Base-by-base conservation (phyloP, 37 sponge, comb jelly and placozoan species). In the Spongia lamella region DNA sequence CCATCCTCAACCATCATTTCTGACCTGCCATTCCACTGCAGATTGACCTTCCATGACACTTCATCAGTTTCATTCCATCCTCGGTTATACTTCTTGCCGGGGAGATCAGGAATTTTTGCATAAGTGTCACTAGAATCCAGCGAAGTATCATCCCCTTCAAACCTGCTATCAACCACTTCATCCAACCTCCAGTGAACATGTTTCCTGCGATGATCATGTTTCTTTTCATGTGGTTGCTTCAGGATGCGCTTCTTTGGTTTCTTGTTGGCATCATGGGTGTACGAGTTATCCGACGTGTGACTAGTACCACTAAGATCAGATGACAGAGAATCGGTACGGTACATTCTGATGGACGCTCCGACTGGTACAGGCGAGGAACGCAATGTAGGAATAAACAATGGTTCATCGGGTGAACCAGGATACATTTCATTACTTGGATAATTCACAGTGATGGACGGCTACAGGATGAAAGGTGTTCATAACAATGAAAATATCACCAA, bases 161-260 rank as follows among this genome's bases (percentile, higher is more conserved):
- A 70, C 7, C 32, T 22, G 29, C 40, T 26, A 1, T 32, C 67
- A 32, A 53, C 57, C 0, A n/a, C 33, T 9, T 34, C 31, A 30
- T 85, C 66, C 9, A 76, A 26, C 3, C 76, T 79, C 81, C 85
- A 84, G 34, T 66, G 65, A 24, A 89, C 90, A 39, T 66, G 68
- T 36, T 89, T 84, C 53, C 53, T 83, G 15, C 67, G 47, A 0
- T 55, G 47, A 9, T 5, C 17, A 17, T 43, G 49, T 0, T 47
- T 34, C 11, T 53, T 62, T 51, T 50, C 76, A 62, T 80, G 56
- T 1, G 81, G 63, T 6, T 84, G 75, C 33, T 80, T 84, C 1
- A 89, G 56, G 0, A 89, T 89, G 20, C 73, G 83, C 72, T 80
- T 89, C 57, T 55, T 53, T 64, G 90, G 82, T 29, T 70, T 51